A percentile compares a stretch with the other conserved stretches of the same genome.
These are phyloP conservation scores for Brachycybe producta DNA, from an alignment of 2,888 invertebrate species.

Conservation along the genomic window DNA sequence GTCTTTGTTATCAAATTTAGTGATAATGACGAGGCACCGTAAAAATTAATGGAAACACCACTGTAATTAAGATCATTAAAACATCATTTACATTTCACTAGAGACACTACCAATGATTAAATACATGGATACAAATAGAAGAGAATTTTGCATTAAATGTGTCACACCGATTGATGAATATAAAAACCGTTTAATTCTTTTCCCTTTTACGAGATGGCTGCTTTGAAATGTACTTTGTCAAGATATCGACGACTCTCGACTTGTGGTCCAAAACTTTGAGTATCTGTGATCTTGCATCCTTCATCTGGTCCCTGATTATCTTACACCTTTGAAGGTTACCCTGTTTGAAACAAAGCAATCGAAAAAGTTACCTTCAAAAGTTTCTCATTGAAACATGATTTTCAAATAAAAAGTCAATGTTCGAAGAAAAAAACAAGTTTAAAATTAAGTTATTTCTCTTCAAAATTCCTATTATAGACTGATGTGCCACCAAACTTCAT, in stretches of 20 bases:
- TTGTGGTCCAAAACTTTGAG: slow-evolving; percentile 85
- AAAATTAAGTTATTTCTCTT: neutral
- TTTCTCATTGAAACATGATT: slow-evolving; percentile 5
- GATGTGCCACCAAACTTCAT: too few relatives aligned
- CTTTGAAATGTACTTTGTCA: slow-evolving; percentile 81
- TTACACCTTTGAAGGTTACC: slow-evolving; percentile 90
- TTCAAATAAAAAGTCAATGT: neutral
- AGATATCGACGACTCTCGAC: slow-evolving; percentile 72
- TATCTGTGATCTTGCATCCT: slow-evolving; percentile 74
- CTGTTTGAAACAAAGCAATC: slow-evolving; percentile 40
- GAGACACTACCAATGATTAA: too few relatives aligned
- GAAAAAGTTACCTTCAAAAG: slow-evolving; percentile 20
- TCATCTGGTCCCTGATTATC: slow-evolving; percentile 80
- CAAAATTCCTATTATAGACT: too few relatives aligned
- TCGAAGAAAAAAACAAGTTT: neutral
- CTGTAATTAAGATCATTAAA: too few relatives aligned
- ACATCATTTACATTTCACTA: too few relatives aligned
- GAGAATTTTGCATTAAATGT: too few relatives aligned
- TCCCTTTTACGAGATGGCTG: slow-evolving; percentile 84
- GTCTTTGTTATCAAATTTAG: too few relatives aligned
- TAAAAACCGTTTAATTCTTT: too few relatives aligned
- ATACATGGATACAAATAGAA: too few relatives aligned
- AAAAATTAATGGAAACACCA: too few relatives aligned
- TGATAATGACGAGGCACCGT: too few relatives aligned
- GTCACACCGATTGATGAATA: too few relatives aligned